Evolutionary conservation across 92 coral and sea anemone genomes (phyloP), one percentile per base, ranked within the genome.

Genomic region (Micromussa lordhowensis): DNA sequence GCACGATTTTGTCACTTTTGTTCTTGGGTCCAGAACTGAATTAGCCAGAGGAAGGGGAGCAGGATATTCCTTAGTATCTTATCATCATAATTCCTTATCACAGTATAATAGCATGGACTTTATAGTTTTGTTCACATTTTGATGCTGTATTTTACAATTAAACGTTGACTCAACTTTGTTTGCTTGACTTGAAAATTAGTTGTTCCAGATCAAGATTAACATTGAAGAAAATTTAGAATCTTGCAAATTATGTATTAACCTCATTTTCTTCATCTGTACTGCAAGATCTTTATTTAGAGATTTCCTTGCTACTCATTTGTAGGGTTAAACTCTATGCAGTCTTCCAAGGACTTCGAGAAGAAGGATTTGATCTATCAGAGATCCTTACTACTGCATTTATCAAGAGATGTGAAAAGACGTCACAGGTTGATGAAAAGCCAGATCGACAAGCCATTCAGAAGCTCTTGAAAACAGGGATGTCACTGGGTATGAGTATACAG

Each of bases 281-380:
- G 38, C 4, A 36, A 36, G 38, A 44, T 44, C 51, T 44, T 44
- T 89, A 29, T 32, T 72, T 6, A 28, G 71, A 66, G 71, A 66
- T 26, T 19, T 22, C 7, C 32, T 66, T 66, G n/a, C 10, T 7
- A 59, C 73, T 80, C 35, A 29, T 73, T 89, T 73, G n/a, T 71
- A 98, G 99, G 86, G 89, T 98, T 21, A 90, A 94, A 57, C 91
- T 98, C 4, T 98, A 96, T 77, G 86, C 91, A 49, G 98, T 98
- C 38, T 96, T 98, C 81, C 99, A 98, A 83, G 94, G 90, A 63
- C 91, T 98, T 3, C 78, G 85, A 68, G 99, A 98, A 77, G 93
- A 90, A 89, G 98, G 95, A 22, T 93, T 92, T 82, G 75, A 92
- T 80, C 85, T 96, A 32, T 95, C 96, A 30, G 87, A 87, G 40